phyloP scores from a whole-genome alignment of 2,113 vertebrate genomes.

The Saguinus midas region DNA sequence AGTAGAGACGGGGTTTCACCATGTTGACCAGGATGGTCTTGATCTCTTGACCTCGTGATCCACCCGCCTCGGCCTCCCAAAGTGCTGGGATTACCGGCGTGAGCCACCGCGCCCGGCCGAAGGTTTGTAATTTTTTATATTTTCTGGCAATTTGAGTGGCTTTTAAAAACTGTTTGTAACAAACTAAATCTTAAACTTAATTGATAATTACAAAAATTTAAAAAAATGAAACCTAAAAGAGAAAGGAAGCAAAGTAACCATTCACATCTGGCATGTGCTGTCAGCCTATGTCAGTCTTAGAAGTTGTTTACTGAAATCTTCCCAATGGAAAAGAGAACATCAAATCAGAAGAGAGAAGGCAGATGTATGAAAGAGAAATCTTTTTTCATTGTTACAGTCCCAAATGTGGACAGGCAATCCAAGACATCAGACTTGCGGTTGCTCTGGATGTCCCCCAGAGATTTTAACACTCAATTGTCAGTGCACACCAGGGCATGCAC shows the following conservation, averaged over 20 bases:
- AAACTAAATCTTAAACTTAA: not conserved
- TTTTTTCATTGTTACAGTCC: slow-evolving; percentile 50
- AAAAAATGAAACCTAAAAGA: not conserved
- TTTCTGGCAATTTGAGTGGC: not conserved
- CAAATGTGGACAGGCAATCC: slow-evolving; percentile 49
- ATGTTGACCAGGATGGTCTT: too few relatives aligned
- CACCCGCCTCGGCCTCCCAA: too few relatives aligned
- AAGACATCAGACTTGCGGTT: not conserved
- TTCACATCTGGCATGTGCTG: not conserved
- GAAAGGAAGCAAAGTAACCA: not conserved
- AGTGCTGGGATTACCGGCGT: too few relatives aligned
- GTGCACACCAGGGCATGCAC: not conserved
- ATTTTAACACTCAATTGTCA: slow-evolving; percentile 53
- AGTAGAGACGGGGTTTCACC: too few relatives aligned
- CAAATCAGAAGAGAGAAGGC: slow-evolving; percentile 44
- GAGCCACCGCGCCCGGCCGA: too few relatives aligned
- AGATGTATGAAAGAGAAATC: slow-evolving; percentile 52
- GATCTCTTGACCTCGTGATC: too few relatives aligned
- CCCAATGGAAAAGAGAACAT: not conserved
- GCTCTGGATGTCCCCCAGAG: not conserved
- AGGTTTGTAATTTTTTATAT: not conserved
- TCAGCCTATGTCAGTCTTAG: slow-evolving; percentile 29
- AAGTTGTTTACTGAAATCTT: slow-evolving; percentile 50
- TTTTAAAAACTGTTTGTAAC: not conserved
- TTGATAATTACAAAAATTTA: not conserved